Conservation (phyloP, 2,797 vertebrate genomes). For the Lophius americanus region DNA sequence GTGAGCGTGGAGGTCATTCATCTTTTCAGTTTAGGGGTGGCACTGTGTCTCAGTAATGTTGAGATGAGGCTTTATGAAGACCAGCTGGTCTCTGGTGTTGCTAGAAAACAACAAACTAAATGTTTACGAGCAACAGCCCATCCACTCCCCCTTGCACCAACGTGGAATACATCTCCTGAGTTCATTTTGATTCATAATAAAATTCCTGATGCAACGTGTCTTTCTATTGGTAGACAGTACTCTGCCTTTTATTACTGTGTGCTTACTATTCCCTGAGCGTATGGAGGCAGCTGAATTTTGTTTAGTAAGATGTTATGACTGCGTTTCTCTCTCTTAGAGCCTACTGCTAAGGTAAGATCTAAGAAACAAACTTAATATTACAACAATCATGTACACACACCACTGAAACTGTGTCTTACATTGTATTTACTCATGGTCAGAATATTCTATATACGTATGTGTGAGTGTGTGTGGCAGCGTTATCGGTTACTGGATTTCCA, state of each 20-base stretch:
- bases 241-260: slow-evolving; percentile 1
- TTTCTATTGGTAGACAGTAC: background rate
- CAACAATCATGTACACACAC: slow-evolving; percentile 7
- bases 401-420: slow-evolving; percentile 3
- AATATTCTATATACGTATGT: background rate
- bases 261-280: background rate
- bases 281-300: background rate
- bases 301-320: background rate
- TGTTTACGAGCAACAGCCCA: slow-evolving; percentile 59
- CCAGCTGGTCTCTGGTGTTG: slow-evolving; percentile 56
- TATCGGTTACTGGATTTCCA: slow-evolving; percentile 25
- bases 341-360: background rate
- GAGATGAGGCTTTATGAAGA: slow-evolving; percentile 67
- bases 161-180: slow-evolving; percentile 26
- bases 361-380: slow-evolving; percentile 14
- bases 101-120: slow-evolving; percentile 63
- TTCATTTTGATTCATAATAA: slow-evolving; percentile 12
- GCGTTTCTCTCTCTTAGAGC: background rate
- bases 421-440: background rate
- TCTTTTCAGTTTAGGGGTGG: slow-evolving; percentile 35
- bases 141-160: slow-evolving; percentile 23
- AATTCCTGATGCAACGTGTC: background rate
- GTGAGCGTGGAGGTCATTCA: slow-evolving; percentile 24
- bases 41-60: slow-evolving; percentile 36
- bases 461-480: slow-evolving; percentile 1